Conservation (phyloP, 2,888 invertebrate genomes). For the Pollenia angustigena region DNA sequence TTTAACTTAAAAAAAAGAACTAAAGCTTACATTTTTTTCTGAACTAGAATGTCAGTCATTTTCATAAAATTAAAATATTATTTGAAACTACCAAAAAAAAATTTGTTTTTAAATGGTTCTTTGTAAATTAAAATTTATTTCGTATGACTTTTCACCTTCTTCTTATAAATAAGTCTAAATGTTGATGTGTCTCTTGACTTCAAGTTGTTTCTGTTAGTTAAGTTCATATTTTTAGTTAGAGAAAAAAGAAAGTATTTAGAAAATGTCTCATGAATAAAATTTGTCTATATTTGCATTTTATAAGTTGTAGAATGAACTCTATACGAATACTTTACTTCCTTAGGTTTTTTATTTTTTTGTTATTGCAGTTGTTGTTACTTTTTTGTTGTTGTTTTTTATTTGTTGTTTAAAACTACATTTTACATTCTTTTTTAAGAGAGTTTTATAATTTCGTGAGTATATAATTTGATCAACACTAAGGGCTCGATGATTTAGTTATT, state of each 20-base stretch:
- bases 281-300: conserved; percentile 73
- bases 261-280: conserved; percentile 72
- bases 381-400: neutral
- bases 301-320: conserved; percentile 44
- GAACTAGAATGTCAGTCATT: neutral
- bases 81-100: neutral
- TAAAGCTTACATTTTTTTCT: too few species aligned
- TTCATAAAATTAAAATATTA: conserved; percentile 3
- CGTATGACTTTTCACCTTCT: neutral
- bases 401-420: neutral
- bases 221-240: neutral
- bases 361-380: conserved; percentile 38
- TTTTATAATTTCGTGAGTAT: conserved; percentile 1
- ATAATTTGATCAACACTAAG: conserved; percentile 40
- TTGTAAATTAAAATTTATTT: conserved; percentile 55
- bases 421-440: conserved; percentile 8
- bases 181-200: conserved; percentile 21
- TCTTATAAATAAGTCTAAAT: neutral
- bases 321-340: conserved; percentile 4
- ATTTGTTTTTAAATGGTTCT: neutral
- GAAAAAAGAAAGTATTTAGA: neutral
- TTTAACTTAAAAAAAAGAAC: conserved; percentile 36
- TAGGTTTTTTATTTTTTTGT: conserved; percentile 16
- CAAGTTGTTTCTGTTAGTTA: conserved; percentile 41
- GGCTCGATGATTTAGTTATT: neutral